Conservation (phyloP, 1,140 invertebrate species). For the Drosophila dunni region DNA sequence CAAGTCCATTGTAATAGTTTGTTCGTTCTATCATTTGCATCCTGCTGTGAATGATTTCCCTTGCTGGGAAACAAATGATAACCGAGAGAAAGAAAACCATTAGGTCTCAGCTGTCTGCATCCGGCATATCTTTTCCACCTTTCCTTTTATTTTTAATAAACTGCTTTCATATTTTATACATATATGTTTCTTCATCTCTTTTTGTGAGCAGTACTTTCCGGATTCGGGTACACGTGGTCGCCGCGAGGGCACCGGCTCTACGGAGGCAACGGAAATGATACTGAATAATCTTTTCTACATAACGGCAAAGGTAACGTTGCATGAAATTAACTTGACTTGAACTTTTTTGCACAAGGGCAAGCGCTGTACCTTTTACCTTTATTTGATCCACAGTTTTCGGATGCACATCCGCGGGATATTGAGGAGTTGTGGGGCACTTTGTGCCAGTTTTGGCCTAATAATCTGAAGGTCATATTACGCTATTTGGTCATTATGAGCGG, state of each 20-base stretch:
- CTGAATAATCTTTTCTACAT: constrained; percentile 99
- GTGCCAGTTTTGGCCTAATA: constrained; percentile 97
- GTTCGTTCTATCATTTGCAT: not conserved
- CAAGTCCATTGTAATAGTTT: too few relatives aligned
- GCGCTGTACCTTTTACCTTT: not conserved
- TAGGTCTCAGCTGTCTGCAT: constrained; percentile 11
- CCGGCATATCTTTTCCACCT: constrained; percentile 7
- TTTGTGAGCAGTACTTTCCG: constrained; percentile 88
- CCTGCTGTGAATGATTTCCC: not conserved
- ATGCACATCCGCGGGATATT: constrained; percentile 97
- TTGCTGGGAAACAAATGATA: not conserved
- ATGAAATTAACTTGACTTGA: not conserved
- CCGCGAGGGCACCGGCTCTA: constrained; percentile 97
- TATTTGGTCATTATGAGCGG: constrained; percentile 98
- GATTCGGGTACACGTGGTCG: constrained; percentile 89
- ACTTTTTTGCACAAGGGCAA: not conserved
- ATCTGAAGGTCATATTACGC: constrained; percentile 98
- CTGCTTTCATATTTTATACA: constrained; percentile 11
- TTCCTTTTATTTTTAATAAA: not conserved
- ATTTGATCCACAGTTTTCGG: constrained; percentile 90
- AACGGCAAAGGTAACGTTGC: constrained; percentile 93
- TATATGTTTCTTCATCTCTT: constrained; percentile 2
- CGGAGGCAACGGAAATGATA: constrained; percentile 99
- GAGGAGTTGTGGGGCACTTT: constrained; percentile 98
- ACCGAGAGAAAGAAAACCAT: not conserved